These are phyloP conservation scores for Meteorus sp. DNA, from an alignment of 1,140 invertebrate genomes.

Conservation along the genomic window DNA sequence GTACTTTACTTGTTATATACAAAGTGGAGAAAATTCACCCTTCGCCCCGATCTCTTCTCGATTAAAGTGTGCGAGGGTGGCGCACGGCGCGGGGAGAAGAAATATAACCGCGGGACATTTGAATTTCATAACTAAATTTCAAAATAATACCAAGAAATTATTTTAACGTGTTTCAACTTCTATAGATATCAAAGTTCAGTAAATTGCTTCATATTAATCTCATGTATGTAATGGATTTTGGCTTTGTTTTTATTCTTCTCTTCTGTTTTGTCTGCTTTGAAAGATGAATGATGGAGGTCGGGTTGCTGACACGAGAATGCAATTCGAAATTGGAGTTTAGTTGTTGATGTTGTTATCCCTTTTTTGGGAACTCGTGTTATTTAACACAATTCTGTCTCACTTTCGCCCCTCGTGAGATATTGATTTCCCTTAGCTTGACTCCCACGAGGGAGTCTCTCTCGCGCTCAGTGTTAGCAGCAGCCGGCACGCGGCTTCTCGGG, in stretches of 20 bases:
- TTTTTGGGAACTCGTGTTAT: neutral
- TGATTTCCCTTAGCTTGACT: slow-evolving; percentile 59
- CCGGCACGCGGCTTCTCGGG: slow-evolving; percentile 20
- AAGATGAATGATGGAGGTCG: no score
- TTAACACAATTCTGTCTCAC: slow-evolving; percentile 21
- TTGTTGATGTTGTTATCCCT: slow-evolving; percentile 7
- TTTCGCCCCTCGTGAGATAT: slow-evolving; percentile 58
- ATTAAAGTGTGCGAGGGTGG: neutral
- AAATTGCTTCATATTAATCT: neutral
- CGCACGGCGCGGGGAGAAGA: neutral
- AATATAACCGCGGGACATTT: neutral
- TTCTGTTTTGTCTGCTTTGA: no score
- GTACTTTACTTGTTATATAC: neutral
- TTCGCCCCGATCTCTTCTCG: no score
- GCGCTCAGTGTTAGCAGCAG: slow-evolving; percentile 12
- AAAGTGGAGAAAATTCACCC: no score
- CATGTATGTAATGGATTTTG: no score
- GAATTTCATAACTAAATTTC: neutral
- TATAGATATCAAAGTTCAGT: no score
- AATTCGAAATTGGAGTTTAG: no score
- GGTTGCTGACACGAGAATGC: no score
- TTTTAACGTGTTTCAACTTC: no score
- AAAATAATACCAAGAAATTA: no score
- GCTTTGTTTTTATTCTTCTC: no score
- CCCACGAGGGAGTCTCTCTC: slow-evolving; percentile 50